phyloP scores from a whole-genome alignment of 2,888 invertebrate species.

The Penaeus monodon region DNA sequence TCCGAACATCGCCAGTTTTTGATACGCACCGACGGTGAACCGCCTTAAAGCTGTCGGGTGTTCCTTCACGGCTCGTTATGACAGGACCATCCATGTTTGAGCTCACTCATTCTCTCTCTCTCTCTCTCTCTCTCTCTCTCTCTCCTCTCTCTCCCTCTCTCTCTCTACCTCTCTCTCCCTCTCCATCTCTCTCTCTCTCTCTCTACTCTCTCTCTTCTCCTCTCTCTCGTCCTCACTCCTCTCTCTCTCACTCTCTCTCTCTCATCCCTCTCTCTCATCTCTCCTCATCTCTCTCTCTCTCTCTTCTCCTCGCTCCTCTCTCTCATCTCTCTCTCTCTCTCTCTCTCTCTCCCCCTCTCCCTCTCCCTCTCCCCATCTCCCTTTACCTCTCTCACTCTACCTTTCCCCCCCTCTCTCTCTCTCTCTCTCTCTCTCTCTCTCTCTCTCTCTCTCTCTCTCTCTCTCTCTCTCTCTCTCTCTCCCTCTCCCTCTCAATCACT shows the following conservation, averaged over 20 bases:
- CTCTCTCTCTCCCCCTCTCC: not conserved
- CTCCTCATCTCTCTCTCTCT: not conserved
- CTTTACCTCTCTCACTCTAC: not conserved
- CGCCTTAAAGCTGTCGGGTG: too few species aligned
- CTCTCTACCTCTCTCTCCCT: not conserved
- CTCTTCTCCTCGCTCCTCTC: constrained; percentile 4
- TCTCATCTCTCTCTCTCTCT: not conserved
- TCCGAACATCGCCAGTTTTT: too few species aligned
- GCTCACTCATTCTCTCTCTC: too few species aligned
- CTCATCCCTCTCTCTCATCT: not conserved
- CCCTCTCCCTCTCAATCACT: not conserved
- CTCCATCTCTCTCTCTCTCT: not conserved
- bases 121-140: not conserved
- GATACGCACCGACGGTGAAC: too few species aligned
- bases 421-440: not conserved
- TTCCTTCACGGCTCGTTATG: too few species aligned
- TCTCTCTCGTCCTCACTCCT: not conserved
- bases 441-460: constrained; percentile 7
- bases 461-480: not conserved
- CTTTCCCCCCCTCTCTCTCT: not conserved
- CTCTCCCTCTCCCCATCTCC: not conserved
- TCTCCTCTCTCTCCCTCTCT: constrained; percentile 12
- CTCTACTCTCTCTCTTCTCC: not conserved
- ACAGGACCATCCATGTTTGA: too few species aligned
- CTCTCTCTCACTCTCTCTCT: too few species aligned